Evolutionary conservation across 1,140 invertebrate species (phyloP), one percentile per base, ranked within the genome.

Genomic region (Drosophila tristis): DNA sequence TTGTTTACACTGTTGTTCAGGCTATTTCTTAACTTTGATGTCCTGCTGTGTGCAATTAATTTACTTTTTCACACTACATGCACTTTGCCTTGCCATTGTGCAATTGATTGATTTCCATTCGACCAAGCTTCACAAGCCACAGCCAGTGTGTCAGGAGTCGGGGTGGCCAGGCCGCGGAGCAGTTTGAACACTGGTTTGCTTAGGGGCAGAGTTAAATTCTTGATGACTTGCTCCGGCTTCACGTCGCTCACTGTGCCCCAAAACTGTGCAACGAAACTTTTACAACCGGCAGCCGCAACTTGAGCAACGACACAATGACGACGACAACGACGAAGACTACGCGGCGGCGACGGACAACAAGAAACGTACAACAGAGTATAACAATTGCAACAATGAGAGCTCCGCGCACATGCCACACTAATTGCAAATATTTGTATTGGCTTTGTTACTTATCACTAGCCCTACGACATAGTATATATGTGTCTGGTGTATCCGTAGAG

Each of bases 51-150:
- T 74, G 73, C 67, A 80, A 85, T 86, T 80, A 85, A 86, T 86
- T 89, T 49, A 68, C 74, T 66, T 85, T 85, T 86, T 86, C 67
- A 86, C 81, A 74, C 63, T 65, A 67, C 61, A 64, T 82, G 80
- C 71, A 85, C 68, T 63, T 65, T 67, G 44, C 31, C 60, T 65
- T 67, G 47, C 31, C 60, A 72, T 78, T 74, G 60, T 80, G 59
- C 80, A 80, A 77, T 80, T 86, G 81, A 86, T 86, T 86, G 81
- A 78, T 81, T 81, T 87, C 65, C 54, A 75, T 75, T 79, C 61
- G 68, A 78, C 61, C 74, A 58, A 54, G 80, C 57, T 67, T 54
- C 20, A 39, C 20, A 20, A 2, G 48, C 35, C 9, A 4, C 35
- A 13, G 35, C 4, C 11, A 59, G 58, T 16, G 58, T 16, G 13